Base-by-base conservation (phyloP, 2,888 invertebrate genomes). In the Campoletis raptor region DNA sequence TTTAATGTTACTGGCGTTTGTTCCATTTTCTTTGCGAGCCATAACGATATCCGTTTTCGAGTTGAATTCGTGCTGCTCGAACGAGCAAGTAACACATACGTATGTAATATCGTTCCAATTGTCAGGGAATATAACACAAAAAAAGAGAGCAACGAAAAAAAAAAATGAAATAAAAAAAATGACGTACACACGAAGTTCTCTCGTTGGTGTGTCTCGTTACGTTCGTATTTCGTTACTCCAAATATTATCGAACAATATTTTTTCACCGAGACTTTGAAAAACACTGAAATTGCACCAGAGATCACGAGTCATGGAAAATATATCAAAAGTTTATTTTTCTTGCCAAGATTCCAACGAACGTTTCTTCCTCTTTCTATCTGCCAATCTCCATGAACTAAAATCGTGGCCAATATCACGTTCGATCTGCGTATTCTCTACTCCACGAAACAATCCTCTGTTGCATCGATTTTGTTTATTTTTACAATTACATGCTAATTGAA, bases 221-320 rank as follows among this genome's bases (percentile, higher is more conserved):
- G 30, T 30, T 72, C 21, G 37, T 2, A 37, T 30, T 64, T 10
- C 73, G 12, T 89, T 91, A 90, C 87, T 91, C 90, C 89, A 91
- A 92, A 92, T 92, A 91, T 92, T 91, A 92, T 91, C 89, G 89
- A 90, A 83, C 89, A 90, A 90, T 91, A 91, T 90, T 91, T 91
- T 90, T 89, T 37, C 66, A 89, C 83, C 89, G 80, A 70, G 64
- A 9, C n/a, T 61, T 57, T 61, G 73, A 76, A 30, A 74, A 61
- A 76, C 42, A 4, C 24, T n/a, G 15, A 82, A 88, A 81, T 90
- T 89, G 84, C 81, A 66, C 81, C 74, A 66, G 69, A 45, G 48
- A 73, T 61, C 21, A 64, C 52, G 18, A 18, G 72, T 70, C 67
- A 74, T 57, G 81, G 64, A 76, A 64, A 57, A 74, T 57, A 48